Evolutionary conservation across 2,888 invertebrate species (phyloP).

Genomic region (Itoplectis maculator): DNA sequence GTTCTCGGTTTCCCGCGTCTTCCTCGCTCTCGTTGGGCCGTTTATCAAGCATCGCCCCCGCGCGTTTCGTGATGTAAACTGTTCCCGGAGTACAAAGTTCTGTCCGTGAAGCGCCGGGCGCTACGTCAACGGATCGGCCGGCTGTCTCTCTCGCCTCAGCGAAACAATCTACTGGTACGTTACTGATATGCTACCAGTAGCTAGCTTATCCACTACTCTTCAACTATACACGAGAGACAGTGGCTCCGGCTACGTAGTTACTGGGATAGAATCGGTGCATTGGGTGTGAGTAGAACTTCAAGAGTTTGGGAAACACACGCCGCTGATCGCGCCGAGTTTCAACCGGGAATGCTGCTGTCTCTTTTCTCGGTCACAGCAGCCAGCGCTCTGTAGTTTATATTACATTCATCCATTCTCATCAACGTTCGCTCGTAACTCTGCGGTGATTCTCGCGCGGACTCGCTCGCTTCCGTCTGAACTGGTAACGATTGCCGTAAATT

Average conservation of each 20-base stretch:
- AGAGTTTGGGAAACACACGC: slow-evolving; percentile 11
- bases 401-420: slow-evolving; percentile 43
- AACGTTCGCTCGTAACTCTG: slow-evolving; percentile 34
- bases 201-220: not conserved
- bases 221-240: slow-evolving; percentile 4
- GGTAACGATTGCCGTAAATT: slow-evolving; percentile 44
- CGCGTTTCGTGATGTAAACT: slow-evolving; percentile 37
- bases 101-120: slow-evolving; percentile 19
- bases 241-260: not conserved
- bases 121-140: slow-evolving; percentile 29
- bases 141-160: slow-evolving; percentile 19
- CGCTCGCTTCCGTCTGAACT: slow-evolving; percentile 33
- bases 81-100: slow-evolving; percentile 48
- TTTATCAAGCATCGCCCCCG: slow-evolving; percentile 15
- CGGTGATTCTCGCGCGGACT: slow-evolving; percentile 12
- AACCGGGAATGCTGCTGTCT: not conserved
- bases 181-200: slow-evolving; percentile 12
- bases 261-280: not conserved
- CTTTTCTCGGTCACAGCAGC: not conserved
- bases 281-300: not conserved
- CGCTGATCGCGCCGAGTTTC: slow-evolving; percentile 3
- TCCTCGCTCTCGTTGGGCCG: not conserved
- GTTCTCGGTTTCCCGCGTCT: not conserved
- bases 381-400: slow-evolving; percentile 30
- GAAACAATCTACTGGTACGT: slow-evolving; percentile 23